phyloP scores from a whole-genome alignment of 2,888 invertebrate species.

The Campoplex nolae region DNA sequence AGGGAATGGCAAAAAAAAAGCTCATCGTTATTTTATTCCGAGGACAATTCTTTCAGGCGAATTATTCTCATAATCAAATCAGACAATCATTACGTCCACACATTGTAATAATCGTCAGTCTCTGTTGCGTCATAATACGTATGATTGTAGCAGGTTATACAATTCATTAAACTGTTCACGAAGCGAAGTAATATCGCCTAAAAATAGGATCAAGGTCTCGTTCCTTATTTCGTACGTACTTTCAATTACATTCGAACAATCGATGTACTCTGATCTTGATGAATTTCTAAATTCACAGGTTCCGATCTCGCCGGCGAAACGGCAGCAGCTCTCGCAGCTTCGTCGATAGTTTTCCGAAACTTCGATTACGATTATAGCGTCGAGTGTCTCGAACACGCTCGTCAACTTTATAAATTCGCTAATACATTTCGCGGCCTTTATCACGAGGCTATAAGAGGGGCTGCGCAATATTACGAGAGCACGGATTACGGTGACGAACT shows the following conservation, averaged over 20 bases:
- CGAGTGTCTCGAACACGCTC: slow-evolving; percentile 85
- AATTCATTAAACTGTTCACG: background rate
- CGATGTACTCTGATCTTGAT: background rate
- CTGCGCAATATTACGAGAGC: slow-evolving; percentile 85
- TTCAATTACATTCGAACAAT: background rate
- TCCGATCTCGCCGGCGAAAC: slow-evolving; percentile 88
- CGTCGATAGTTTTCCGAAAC: slow-evolving; percentile 85
- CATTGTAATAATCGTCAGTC: background rate
- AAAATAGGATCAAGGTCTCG: background rate
- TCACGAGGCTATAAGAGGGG: slow-evolving; percentile 85
- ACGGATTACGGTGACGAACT: slow-evolving; percentile 87
- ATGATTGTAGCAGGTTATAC: background rate
- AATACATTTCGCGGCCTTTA: slow-evolving; percentile 85
- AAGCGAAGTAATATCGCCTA: background rate
- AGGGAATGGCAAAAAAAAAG: background rate
- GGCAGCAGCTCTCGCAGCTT: slow-evolving; percentile 87
- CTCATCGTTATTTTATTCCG: background rate
- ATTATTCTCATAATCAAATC: background rate
- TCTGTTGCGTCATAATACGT: background rate
- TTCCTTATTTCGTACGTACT: background rate
- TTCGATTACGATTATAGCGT: slow-evolving; percentile 84
- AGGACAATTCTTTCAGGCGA: background rate
- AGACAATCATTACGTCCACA: background rate
- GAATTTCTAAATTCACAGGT: slow-evolving; percentile 79
- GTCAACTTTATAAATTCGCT: slow-evolving; percentile 86